Conservation (phyloP, 2,797 vertebrate species). For the Huso huso region DNA sequence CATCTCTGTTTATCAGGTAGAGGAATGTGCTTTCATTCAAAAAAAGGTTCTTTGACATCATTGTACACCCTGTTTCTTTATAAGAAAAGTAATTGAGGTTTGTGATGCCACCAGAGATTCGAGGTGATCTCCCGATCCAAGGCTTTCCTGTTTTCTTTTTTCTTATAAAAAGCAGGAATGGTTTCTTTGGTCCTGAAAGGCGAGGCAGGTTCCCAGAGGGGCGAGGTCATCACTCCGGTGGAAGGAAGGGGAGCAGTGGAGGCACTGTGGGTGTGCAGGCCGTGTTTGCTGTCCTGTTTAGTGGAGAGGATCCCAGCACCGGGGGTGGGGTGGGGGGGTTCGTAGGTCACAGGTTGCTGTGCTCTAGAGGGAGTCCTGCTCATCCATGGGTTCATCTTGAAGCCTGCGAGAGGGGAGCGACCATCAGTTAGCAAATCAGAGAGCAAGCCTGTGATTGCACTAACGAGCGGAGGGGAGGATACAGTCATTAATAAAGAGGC, state of each 20-base stretch:
- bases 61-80: neutral
- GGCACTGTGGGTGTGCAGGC: conserved; percentile 26
- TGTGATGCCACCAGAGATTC: neutral
- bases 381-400: conserved; percentile 33
- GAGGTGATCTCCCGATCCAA: no score
- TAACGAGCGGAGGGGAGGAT: conserved; percentile 6
- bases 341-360: conserved; percentile 9
- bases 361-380: conserved; percentile 35
- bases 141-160: no score
- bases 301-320: conserved; percentile 13
- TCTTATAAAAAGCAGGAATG: no score
- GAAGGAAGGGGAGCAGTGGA: neutral
- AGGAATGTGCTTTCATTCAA: neutral
- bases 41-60: neutral
- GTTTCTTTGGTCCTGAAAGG: neutral
- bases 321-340: neutral
- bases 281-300: conserved; percentile 7
- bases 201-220: neutral
- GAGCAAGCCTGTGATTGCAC: conserved; percentile 1
- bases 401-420: conserved; percentile 30
- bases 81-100: neutral
- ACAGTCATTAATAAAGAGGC: conserved; percentile 17
- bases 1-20: neutral
- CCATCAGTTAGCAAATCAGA: neutral
- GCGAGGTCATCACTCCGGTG: no score